phyloP scores from a whole-genome alignment of 2,797 vertebrate genomes.

The Anguilla megastoma region DNA sequence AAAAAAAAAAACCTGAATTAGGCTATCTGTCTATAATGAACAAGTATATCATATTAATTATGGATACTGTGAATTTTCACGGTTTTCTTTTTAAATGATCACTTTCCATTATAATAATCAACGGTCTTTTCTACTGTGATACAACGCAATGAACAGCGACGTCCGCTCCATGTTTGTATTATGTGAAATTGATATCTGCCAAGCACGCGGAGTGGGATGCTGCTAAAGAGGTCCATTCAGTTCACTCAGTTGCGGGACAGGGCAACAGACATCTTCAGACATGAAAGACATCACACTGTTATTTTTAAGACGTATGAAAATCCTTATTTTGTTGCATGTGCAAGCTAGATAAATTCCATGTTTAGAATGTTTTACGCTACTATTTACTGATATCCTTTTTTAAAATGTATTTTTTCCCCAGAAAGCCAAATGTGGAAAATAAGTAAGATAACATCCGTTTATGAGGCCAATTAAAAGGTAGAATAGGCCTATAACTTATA shows the following conservation, averaged over 20 bases:
- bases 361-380: not conserved
- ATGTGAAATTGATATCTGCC: not conserved
- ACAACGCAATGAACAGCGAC: slow-evolving; percentile 12
- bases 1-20: too few relatives aligned
- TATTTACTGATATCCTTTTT: not conserved
- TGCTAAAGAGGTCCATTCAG: not conserved
- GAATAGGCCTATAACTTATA: too few relatives aligned
- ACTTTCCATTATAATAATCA: not conserved
- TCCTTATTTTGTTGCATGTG: not conserved
- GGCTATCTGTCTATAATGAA: too few relatives aligned
- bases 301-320: not conserved
- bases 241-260: not conserved
- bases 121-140: not conserved
- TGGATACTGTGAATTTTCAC: not conserved
- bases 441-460: too few relatives aligned
- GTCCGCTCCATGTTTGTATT: slow-evolving; percentile 23
- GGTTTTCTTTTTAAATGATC: not conserved
- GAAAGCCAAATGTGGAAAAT: too few relatives aligned
- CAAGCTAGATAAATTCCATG: not conserved
- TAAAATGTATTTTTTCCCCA: not conserved
- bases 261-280: not conserved
- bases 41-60: not conserved
- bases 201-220: not conserved
- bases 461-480: too few relatives aligned
- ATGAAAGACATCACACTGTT: not conserved